Base-by-base conservation (phyloP, 2,888 invertebrate genomes). In the Mamestra brassicae region DNA sequence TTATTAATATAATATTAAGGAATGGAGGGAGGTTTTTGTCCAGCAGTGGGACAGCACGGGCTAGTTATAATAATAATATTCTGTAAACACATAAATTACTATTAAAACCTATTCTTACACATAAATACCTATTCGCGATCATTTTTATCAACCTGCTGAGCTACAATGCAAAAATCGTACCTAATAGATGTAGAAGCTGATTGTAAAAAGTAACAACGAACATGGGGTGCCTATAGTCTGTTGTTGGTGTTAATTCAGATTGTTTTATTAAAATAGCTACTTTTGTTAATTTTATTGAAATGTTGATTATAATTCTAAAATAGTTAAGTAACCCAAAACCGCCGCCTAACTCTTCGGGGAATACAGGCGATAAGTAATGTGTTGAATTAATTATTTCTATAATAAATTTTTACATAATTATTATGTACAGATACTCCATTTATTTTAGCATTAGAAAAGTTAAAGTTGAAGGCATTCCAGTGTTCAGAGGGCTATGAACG, bases 141-240 rank as follows among this genome's bases (percentile, higher is more conserved):
- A 11, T 26, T 45, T 10, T 42, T n/a, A n/a, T 26, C 15, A 67
- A 71, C 15, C 45, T 5, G 54, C 11, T 38, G 13, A 57, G 26
- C 47, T 47, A 36, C 34, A 55, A n/a, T 47, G 68, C 57, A 38
- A 36, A 42, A 57, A 57, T 17, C 47, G 17, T 58, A 50, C 34
- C 13, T 57, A 68, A 47, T 68, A 17, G 26, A 57, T 17, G 71
- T 47, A 68, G 36, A 68, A 57, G 4, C 38, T 13, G 47, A 57
- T 47, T 68, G 47, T 57, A 47, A 71, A 15, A 36, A 36, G 5
- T 57, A 17, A 36, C 13, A 38, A 68, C 45, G 47, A 57, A 26
- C 0, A 68, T 68, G 36, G 7, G 36, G 4, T 38, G 47, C 68
- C 68, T 13, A 26, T 38, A 38, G n/a, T 47, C 3, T 47, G 13